phyloP scores from a whole-genome alignment of 2,888 invertebrate species.

The Andrena fulva region DNA sequence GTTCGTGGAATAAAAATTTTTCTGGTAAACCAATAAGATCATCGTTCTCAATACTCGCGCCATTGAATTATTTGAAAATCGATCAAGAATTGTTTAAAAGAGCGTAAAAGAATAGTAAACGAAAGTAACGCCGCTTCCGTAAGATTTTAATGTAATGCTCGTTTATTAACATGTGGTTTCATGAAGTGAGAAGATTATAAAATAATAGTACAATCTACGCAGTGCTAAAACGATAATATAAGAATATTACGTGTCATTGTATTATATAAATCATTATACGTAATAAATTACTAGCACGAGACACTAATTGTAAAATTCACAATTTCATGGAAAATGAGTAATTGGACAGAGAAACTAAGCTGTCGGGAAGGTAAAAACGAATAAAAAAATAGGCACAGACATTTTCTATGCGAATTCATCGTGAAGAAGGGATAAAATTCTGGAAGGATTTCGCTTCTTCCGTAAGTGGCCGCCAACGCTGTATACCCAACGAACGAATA shows the following conservation, averaged over 20 bases:
- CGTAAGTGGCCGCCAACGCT: too few relatives aligned
- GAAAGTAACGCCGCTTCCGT: background rate
- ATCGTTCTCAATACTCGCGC: too few relatives aligned
- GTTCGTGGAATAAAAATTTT: too few relatives aligned
- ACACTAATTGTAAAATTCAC: conserved; percentile 8
- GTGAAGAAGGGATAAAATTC: conserved; percentile 10
- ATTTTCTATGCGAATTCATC: conserved; percentile 24
- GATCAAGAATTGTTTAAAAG: conserved; percentile 2
- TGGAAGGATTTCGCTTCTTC: conserved; percentile 3
- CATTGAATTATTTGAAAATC: too few relatives aligned
- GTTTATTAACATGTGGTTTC: conserved; percentile 29
- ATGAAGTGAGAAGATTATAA: background rate
- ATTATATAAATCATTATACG: conserved; percentile 17
- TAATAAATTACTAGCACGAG: background rate
- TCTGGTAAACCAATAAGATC: too few relatives aligned
- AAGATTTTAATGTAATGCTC: conserved; percentile 14
- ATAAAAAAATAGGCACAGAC: conserved; percentile 10
- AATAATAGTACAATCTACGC: conserved; percentile 1
- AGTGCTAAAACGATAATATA: conserved; percentile 22
- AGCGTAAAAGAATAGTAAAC: background rate
- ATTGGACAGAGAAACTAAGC: conserved; percentile 2
- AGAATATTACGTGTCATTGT: conserved; percentile 7
- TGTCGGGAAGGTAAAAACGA: background rate
- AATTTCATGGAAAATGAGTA: background rate
- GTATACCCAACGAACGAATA: background rate